A percentile compares a stretch with the other conserved stretches of the same genome.
Conservation (phyloP, 2,888 invertebrate genomes). For the Hypomecis atomaria region DNA sequence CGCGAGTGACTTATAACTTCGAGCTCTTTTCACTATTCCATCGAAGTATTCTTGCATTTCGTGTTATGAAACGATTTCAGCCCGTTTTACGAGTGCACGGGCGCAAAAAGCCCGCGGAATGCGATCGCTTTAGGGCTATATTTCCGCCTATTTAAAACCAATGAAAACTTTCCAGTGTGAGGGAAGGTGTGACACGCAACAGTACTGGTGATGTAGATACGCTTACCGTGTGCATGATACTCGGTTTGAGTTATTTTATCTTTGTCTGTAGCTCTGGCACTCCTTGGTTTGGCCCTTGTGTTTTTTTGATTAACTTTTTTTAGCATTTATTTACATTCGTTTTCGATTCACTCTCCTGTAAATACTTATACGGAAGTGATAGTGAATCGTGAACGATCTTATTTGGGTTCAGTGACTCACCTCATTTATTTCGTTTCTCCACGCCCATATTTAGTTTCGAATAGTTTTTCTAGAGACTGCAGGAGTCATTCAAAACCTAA, state of each 20-base stretch:
- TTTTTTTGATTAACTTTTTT: slow-evolving; percentile 56
- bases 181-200: slow-evolving; percentile 57
- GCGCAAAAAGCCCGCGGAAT: slow-evolving; percentile 34
- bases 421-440: slow-evolving; percentile 56
- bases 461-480: slow-evolving; percentile 67
- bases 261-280: slow-evolving; percentile 81
- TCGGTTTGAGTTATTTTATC: slow-evolving; percentile 59
- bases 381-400: slow-evolving; percentile 50
- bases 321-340: slow-evolving; percentile 46
- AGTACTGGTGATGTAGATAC: slow-evolving; percentile 67
- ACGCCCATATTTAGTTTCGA: slow-evolving; percentile 50
- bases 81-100: slow-evolving; percentile 29
- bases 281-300: slow-evolving; percentile 82
- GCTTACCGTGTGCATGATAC: slow-evolving; percentile 79
- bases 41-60: slow-evolving; percentile 32
- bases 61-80: slow-evolving; percentile 36
- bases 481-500: slow-evolving; percentile 59
- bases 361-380: slow-evolving; percentile 34
- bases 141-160: slow-evolving; percentile 33
- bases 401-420: slow-evolving; percentile 51
- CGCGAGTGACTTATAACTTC: slow-evolving; percentile 7
- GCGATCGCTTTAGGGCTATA: slow-evolving; percentile 15
- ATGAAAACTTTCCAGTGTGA: slow-evolving; percentile 35
- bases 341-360: slow-evolving; percentile 49
- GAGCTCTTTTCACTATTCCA: slow-evolving; percentile 30